Evolutionary conservation across 2,888 invertebrate genomes (phyloP).

Genomic region (Orthonevra nobilis): DNA sequence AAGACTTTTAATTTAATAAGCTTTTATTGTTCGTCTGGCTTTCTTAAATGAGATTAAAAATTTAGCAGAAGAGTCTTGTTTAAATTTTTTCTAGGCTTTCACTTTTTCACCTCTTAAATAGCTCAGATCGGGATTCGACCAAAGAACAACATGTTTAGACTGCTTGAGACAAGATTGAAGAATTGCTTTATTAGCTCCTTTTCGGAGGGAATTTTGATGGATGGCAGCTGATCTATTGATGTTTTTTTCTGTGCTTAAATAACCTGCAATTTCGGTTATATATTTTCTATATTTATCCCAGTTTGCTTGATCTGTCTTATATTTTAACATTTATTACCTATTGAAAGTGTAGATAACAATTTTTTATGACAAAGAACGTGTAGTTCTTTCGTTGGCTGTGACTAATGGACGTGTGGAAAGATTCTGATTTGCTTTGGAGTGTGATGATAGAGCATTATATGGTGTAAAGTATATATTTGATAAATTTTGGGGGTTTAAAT

Average conservation of each 20-base stretch:
- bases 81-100: not conserved
- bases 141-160: constrained; percentile 1
- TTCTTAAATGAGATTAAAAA: not conserved
- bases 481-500: not conserved
- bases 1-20: not conserved
- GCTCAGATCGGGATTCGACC: not conserved
- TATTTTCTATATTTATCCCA: not conserved
- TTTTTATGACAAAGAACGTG: not conserved
- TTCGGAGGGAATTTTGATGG: not conserved
- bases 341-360: not conserved
- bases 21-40: not conserved
- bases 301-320: not conserved
- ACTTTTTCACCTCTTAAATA: not conserved
- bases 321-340: constrained; percentile 2
- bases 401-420: too few relatives aligned
- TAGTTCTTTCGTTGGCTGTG: not conserved
- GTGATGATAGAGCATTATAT: not conserved
- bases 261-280: not conserved
- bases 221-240: constrained; percentile 3
- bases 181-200: not conserved
- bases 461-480: not conserved
- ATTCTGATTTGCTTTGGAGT: not conserved
- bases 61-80: too few relatives aligned
- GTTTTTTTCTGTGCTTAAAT: not conserved
- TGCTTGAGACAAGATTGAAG: not conserved